Evolutionary conservation across 2,797 vertebrate species (phyloP).

Genomic region (Balearica regulorum): DNA sequence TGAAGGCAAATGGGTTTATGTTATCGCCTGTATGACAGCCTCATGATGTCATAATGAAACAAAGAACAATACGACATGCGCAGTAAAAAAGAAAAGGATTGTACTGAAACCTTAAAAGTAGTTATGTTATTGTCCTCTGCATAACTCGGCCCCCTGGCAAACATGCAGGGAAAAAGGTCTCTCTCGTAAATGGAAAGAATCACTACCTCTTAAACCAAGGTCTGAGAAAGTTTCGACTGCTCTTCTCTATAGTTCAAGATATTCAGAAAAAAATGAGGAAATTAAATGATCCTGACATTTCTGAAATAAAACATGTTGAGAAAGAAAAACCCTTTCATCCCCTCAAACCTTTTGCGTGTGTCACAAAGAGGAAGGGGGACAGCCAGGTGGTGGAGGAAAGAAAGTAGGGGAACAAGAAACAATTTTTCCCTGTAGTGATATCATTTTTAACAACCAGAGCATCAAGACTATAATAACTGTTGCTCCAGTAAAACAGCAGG

Average conservation of each 20-base stretch:
- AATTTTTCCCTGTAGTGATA: not conserved
- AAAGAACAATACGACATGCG: not conserved
- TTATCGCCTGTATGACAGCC: rapidly evolving
- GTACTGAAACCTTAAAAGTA: not conserved
- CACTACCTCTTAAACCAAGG: not conserved
- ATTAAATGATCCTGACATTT: not conserved
- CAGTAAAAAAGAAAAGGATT: not conserved
- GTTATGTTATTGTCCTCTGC: not conserved
- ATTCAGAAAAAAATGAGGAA: not conserved
- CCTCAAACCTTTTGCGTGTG: not conserved
- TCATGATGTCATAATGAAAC: not conserved
- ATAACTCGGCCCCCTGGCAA: not conserved
- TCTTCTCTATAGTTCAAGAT: not conserved
- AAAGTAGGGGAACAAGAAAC: not conserved
- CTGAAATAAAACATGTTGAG: not conserved
- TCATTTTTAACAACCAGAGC: not conserved
- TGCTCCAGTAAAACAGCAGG: slow-evolving; percentile 10
- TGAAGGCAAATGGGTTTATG: not conserved
- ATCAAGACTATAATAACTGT: not conserved
- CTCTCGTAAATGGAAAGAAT: not conserved
- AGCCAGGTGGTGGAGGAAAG: not conserved
- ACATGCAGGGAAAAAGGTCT: rapidly evolving
- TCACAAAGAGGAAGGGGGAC: not conserved
- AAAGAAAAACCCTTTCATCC: not conserved
- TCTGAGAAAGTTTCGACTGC: not conserved